Percentiles rank a stretch among this genome's conserved stretches.
Conservation (phyloP, 2,113 vertebrate species). For the Eira barbara region DNA sequence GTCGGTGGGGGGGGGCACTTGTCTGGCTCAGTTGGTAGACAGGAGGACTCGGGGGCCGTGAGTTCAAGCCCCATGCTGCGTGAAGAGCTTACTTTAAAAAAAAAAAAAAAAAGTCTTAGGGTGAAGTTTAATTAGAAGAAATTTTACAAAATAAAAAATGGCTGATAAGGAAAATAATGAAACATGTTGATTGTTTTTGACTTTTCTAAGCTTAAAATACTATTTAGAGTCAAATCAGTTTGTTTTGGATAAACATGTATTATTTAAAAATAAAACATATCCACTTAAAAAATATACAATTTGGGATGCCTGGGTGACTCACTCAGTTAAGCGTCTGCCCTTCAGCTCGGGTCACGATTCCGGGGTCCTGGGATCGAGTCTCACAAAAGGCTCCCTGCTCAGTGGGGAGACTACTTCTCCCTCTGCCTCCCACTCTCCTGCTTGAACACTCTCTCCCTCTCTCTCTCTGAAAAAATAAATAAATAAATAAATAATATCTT, state of each 20-base stretch:
- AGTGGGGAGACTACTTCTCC: no score
- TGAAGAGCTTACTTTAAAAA: background rate
- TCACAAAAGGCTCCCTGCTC: no score
- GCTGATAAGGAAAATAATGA: slow-evolving; percentile 53
- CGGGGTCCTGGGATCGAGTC: no score
- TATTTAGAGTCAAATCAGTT: background rate
- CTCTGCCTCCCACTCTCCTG: no score
- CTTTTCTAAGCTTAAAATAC: background rate
- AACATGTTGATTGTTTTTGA: background rate
- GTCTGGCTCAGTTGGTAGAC: background rate
- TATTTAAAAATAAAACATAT: background rate
- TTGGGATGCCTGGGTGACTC: no score
- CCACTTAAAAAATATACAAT: background rate
- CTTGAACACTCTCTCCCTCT: no score
- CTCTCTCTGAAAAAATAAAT: no score
- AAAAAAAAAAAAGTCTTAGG: background rate
- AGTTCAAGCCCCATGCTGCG: background rate
- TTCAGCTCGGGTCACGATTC: no score
- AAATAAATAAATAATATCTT: no score
- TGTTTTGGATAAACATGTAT: background rate
- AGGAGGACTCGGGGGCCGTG: rapidly evolving
- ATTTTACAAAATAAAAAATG: slow-evolving; percentile 74
- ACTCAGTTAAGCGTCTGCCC: no score
- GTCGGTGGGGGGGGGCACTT: background rate
- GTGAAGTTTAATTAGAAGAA: slow-evolving; percentile 71